These are phyloP conservation scores for Carcharodon carcharias DNA, from an alignment of 2,797 vertebrate species.

Conservation along the genomic window DNA sequence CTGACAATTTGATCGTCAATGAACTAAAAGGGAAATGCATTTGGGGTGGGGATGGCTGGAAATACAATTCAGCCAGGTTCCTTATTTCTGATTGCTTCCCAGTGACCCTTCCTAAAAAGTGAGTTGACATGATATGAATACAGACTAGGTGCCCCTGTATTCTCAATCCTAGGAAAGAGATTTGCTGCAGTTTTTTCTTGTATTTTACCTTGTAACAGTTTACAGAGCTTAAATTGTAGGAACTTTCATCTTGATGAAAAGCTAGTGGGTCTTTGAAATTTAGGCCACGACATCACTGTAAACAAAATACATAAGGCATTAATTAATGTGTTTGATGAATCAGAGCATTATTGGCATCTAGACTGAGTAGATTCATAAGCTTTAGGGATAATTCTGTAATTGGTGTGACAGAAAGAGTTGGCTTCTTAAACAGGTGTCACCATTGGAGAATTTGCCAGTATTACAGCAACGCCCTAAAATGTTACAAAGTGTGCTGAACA, in stretches of 20 bases:
- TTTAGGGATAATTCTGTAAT: not conserved
- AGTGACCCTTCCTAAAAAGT: too few relatives aligned
- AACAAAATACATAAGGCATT: not conserved
- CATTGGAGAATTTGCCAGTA: not conserved
- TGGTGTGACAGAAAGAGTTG: not conserved
- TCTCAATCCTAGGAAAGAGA: too few relatives aligned
- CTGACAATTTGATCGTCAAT: too few relatives aligned
- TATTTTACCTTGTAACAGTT: not conserved
- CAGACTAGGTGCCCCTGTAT: too few relatives aligned
- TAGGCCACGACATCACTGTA: not conserved
- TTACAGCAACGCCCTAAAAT: not conserved
- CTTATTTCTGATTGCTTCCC: too few relatives aligned
- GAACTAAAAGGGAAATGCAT: too few relatives aligned
- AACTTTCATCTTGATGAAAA: not conserved
- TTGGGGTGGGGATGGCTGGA: too few relatives aligned
- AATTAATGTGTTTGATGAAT: not conserved
- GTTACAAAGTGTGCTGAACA: too few relatives aligned
- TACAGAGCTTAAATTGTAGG: not conserved
- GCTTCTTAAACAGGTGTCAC: not conserved
- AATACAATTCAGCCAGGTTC: too few relatives aligned
- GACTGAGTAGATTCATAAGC: too few relatives aligned
- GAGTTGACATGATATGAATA: too few relatives aligned
- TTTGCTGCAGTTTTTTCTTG: not conserved
- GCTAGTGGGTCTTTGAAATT: not conserved
- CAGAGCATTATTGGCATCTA: not conserved